Base-by-base conservation (phyloP, 2,888 invertebrate genomes). In the Athalia cordata region DNA sequence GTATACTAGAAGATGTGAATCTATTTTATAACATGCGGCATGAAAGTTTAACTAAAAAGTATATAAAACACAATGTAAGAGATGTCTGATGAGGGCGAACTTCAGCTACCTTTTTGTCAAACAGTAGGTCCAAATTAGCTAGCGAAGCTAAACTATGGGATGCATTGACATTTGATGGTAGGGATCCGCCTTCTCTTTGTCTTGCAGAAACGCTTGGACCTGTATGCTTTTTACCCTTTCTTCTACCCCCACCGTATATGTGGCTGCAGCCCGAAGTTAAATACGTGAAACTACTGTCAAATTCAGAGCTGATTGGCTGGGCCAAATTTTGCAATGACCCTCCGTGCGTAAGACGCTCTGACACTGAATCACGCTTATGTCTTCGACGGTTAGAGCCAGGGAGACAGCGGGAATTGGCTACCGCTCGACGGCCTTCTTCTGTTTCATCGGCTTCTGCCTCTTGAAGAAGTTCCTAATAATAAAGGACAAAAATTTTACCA, bases 371-470 rank as follows among this genome's bases (percentile, higher is more conserved):
- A 45, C 90, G 88, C 84, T 91, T 90, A 80, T 91, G 87, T 80
- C 90, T 86, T 78, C 90, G 87, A 72, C 90, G 87, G 81, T 89
- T 90, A 43, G 90, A 88, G 9, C 88, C 87, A 61, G 89, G 89
- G 78, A 89, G 84, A 77, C 88, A 88, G 67, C 89, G 89, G 64
- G 88, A 87, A 83, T 85, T 90, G 77, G 86, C 86, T 83, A 87
- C 88, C 85, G 86, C 85, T 82, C 87, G 87, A 90, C 91, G 88
- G 81, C 88, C 87, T 83, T 87, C 91, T 85, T 84, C 92, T 88
- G 87, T 92, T 91, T 95, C 95, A 90, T 95, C 95, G 86, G 94
- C 94, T 89, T 96, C 95, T 82, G 94, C 96, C 89, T 95, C 94
- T 87, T 94, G 93, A 82, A 96, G 91, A 87, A 96, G 92, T 91